Base-by-base conservation (phyloP, 2,113 vertebrate species). In the Equus quagga region DNA sequence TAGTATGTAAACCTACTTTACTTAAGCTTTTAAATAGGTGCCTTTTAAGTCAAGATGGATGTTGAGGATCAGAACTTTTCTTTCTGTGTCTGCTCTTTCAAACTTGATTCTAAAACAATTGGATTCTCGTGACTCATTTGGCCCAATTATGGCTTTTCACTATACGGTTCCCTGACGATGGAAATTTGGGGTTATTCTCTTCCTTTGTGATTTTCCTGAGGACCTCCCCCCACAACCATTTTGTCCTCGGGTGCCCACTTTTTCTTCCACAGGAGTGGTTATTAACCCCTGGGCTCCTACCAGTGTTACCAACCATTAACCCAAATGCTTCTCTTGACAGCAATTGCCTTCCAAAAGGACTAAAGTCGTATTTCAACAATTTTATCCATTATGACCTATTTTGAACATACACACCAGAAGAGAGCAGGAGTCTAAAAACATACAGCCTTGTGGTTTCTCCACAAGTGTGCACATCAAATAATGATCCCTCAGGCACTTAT, bases 351-450 rank as follows among this genome's bases (percentile, higher is more conserved):
- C 95, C 81, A 51, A 93, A 94, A 87, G 79, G 75, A 97, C 67
- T 4, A 46, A 90, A 96, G 89, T 69, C 65, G 54, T 75, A 79
- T 96, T 93, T 87, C 90, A 90, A 95, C 97, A 96, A 78, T 97
- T 98, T 95, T 80, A 69, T 83, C 83, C 86, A 88, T 97, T 81
- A 95, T 92, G 96, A 94, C 86, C 96, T 93, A 96, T 97, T 98
- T 96, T 93, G 94, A 97, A 90, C 28, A 2, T 64, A 72, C n/a
- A 19, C 31, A 72, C n/a, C 69, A 64, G 86, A 89, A 87, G 73
- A 92, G 65, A 96, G 54, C 93, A 93, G 70, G 85, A 75, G 54
- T 95, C 87, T 76, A 60, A 91, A 90, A 88, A 82, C 60, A 70
- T 18, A n/a, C 23, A 90, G 64, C 60, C 84, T 69, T 82, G 28